phyloP scores from a whole-genome alignment of 1,140 invertebrate genomes.

The Calosoma granatense region DNA sequence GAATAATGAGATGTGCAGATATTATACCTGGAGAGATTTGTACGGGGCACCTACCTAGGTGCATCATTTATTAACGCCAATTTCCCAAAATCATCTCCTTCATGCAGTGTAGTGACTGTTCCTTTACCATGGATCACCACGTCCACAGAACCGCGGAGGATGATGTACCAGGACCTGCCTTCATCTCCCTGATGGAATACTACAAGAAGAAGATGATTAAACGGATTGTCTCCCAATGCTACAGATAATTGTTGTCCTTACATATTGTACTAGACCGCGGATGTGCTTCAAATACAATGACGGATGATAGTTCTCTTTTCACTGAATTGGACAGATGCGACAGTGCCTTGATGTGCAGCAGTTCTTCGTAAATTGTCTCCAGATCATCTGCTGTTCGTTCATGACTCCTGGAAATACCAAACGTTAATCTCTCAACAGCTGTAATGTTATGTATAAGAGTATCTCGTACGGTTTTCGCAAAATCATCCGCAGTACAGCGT shows the following conservation, averaged over 20 bases:
- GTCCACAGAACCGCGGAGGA: slow-evolving; percentile 74
- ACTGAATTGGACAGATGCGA: slow-evolving; percentile 75
- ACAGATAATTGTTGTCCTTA: slow-evolving; percentile 40
- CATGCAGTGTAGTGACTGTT: slow-evolving; percentile 69
- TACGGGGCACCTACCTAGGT: slow-evolving; percentile 48
- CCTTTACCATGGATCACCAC: slow-evolving; percentile 82
- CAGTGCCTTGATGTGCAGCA: slow-evolving; percentile 72
- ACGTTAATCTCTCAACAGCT: too few species aligned
- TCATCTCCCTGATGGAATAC: slow-evolving; percentile 86
- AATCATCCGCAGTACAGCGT: slow-evolving; percentile 71
- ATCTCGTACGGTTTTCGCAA: slow-evolving; percentile 66
- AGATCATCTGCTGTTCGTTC: slow-evolving; percentile 70
- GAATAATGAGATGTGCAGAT: too few species aligned
- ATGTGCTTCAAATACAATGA: slow-evolving; percentile 76
- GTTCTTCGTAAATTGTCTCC: slow-evolving; percentile 77
- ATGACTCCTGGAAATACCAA: slow-evolving; percentile 45
- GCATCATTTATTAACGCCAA: slow-evolving; percentile 80
- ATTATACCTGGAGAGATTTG: slow-evolving; percentile 9
- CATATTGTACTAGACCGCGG: slow-evolving; percentile 64
- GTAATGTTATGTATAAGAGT: background rate
- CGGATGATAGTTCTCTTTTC: slow-evolving; percentile 68
- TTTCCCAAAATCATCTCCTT: slow-evolving; percentile 86
- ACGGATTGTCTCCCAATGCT: background rate
- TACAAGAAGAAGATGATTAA: slow-evolving; percentile 28
- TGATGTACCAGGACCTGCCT: slow-evolving; percentile 83